Conservation (phyloP, 2,888 invertebrate genomes). For the Drosophila koepferae region DNA sequence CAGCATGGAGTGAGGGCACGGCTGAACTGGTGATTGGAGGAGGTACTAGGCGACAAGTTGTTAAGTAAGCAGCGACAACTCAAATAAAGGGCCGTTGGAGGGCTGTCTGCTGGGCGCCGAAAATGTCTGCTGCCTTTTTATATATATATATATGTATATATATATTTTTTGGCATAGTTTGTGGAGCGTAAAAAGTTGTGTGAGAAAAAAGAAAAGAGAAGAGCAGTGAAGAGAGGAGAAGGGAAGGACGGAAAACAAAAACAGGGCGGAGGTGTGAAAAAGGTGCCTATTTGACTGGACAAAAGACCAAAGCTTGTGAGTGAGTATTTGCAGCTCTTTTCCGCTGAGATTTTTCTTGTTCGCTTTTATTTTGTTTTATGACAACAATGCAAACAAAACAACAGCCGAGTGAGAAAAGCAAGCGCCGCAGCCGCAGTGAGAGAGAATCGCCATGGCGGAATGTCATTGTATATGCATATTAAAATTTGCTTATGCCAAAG, state of each 20-base stretch:
- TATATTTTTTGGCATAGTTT: constrained; percentile 45
- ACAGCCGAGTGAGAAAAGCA: constrained; percentile 67
- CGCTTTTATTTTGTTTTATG: constrained; percentile 53
- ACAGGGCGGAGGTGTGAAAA: constrained; percentile 69
- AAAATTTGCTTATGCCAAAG: constrained; percentile 71
- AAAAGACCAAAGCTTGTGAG: constrained; percentile 46
- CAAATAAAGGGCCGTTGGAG: constrained; percentile 58
- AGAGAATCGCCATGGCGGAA: constrained; percentile 39
- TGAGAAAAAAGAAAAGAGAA: constrained; percentile 16
- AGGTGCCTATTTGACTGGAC: constrained; percentile 51
- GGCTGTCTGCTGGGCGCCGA: constrained; percentile 32
- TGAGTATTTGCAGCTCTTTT: constrained; percentile 53
- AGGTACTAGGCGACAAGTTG: constrained; percentile 70
- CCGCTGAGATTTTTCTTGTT: constrained; percentile 61
- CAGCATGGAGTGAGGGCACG: background rate
- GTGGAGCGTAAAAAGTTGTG: constrained; percentile 53
- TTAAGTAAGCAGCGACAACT: constrained; percentile 79
- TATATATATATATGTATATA: background rate
- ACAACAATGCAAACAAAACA: constrained; percentile 63
- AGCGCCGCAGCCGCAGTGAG: constrained; percentile 57
- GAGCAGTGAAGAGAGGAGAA: background rate
- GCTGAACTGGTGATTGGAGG: background rate
- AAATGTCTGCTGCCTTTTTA: constrained; percentile 9
- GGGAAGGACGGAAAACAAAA: background rate
- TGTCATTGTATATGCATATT: constrained; percentile 71